Base-by-base conservation (phyloP, 92 coral and sea anemone species). In the Anthopleura xanthogrammica region DNA sequence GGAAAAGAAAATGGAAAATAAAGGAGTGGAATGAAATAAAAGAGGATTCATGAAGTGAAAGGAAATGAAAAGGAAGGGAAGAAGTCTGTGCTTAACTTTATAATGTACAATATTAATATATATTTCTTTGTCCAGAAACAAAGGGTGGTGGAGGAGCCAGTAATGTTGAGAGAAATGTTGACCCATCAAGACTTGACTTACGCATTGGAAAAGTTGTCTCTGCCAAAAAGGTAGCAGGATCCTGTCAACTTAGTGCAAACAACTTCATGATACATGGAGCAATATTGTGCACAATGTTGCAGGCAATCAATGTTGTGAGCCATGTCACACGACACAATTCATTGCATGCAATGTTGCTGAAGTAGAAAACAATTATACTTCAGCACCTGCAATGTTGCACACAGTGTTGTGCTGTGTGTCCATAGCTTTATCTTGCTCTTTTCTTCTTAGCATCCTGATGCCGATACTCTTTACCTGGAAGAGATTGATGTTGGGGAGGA, bases 401-500 rank as follows among this genome's bases (percentile, higher is more conserved):
- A n/a, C n/a, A n/a, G n/a, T n/a, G n/a, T n/a, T n/a, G n/a, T n/a
- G n/a, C n/a, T n/a, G 0, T 29, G 36, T 29, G 36, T 29, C 36
- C 36, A 29, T 29, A 29, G 36, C 36, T 29, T 29, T 29, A 29
- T 1, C 36, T 62, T 17, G 0, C 24, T 23, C 0, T 71, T 22
- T 23, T 10, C 4, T 77, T 78, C 77, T 4, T 78, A 96, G 99
- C 99, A 96, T 85, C 99, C 99, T 23, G 98, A 96, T 80, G 99
- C 99, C 17, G 99, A 96, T 78, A 85, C 98, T 16, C 84, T 96
- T 76, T 96, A 94, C 22, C 23, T 96, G 5, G 99, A 96, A 85
- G 95, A 96, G 82, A 90, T 96, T 42, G 99, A 96, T 68, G 79
- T 96, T 17, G 99, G 99, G 56, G 99, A 96, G 71, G 87, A 90